These are phyloP conservation scores for Leuciscus idus DNA, from an alignment of 2,113 vertebrate species.

Conservation along the genomic window DNA sequence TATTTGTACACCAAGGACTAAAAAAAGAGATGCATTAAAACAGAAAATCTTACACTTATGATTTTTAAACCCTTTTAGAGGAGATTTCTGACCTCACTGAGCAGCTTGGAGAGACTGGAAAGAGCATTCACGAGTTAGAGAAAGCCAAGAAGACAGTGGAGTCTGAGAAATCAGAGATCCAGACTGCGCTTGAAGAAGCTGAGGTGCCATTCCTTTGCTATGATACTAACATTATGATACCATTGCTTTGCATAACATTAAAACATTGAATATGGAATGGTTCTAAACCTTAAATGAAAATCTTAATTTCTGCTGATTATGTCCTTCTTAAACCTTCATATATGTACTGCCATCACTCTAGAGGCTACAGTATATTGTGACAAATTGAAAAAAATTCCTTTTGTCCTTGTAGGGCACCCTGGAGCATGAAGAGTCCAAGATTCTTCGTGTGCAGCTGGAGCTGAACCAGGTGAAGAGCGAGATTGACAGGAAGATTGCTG, in stretches of 20 bases:
- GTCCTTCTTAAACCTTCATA: too few species aligned
- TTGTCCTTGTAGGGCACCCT: neutral
- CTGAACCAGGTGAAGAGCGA: slow-evolving; percentile 79
- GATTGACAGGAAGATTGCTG: slow-evolving; percentile 74
- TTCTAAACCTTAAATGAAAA: too few species aligned
- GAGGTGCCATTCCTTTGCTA: too few species aligned
- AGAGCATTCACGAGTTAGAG: slow-evolving; percentile 80
- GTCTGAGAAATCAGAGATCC: slow-evolving; percentile 69
- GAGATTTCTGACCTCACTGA: slow-evolving; percentile 43
- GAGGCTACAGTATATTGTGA: too few species aligned
- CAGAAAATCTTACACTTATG: neutral
- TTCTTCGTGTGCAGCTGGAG: slow-evolving; percentile 78
- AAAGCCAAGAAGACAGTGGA: slow-evolving; percentile 81
- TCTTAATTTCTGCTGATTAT: too few species aligned
- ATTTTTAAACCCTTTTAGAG: neutral
- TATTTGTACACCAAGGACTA: neutral
- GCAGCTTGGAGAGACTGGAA: slow-evolving; percentile 69
- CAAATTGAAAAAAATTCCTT: too few species aligned
- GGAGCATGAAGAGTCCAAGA: slow-evolving; percentile 79
- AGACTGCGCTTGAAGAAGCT: slow-evolving; percentile 24
- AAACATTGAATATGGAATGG: too few species aligned
- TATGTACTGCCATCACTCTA: too few species aligned
- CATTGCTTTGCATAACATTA: too few species aligned
- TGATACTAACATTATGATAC: too few species aligned
- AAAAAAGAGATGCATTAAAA: neutral